phyloP scores from a whole-genome alignment of 2,113 vertebrate genomes.

The Rhinoptilus africanus region DNA sequence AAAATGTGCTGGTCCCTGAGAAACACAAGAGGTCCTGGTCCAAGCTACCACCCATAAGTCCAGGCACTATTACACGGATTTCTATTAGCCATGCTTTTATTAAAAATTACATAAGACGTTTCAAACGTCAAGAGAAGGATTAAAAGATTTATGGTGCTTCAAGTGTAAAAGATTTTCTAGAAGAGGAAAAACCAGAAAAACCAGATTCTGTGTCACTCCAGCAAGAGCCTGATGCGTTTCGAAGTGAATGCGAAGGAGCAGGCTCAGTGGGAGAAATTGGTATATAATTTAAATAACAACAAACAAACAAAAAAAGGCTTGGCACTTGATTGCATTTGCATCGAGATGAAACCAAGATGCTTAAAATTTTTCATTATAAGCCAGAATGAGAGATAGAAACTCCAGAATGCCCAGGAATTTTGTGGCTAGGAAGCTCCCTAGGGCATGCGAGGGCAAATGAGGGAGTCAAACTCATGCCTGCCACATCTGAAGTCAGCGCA shows the following conservation, averaged over 20 bases:
- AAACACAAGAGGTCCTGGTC: background rate
- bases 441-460: background rate
- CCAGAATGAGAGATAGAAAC: background rate
- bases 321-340: background rate
- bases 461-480: background rate
- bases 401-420: background rate
- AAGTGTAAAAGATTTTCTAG: background rate
- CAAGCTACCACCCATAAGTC: background rate
- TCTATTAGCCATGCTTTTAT: background rate
- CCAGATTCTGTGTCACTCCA: background rate
- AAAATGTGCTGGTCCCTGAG: background rate
- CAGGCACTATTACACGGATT: background rate
- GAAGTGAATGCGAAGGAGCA: background rate
- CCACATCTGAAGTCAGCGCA: background rate
- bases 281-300: background rate
- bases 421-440: background rate
- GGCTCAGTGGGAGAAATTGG: background rate
- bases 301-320: background rate
- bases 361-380: background rate
- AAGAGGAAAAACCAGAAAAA: slow-evolving; percentile 20
- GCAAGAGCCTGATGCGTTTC: background rate
- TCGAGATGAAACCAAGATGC: background rate
- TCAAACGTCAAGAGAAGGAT: background rate
- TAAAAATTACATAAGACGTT: background rate
- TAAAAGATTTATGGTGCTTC: background rate